A percentile compares a stretch with the other conserved stretches of the same genome.
phyloP scores from a whole-genome alignment of 37 sponge, comb jelly and placozoan species.

The Cliona cf. orientalis region DNA sequence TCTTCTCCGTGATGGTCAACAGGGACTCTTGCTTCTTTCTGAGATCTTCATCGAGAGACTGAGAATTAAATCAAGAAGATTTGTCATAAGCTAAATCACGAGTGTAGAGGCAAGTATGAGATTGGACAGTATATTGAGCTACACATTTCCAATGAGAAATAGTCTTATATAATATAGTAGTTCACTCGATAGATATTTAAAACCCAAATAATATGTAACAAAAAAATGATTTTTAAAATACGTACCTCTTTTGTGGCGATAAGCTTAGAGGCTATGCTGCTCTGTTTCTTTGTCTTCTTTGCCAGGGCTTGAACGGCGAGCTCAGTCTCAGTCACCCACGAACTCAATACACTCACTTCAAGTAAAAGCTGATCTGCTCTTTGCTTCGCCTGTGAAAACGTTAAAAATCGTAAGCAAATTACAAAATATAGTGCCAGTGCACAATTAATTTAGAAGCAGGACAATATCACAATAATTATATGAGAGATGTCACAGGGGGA shows the following conservation, averaged over 20 bases:
- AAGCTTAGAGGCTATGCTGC: slow-evolving; percentile 2
- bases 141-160: not conserved
- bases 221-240: not conserved
- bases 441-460: not conserved
- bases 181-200: not conserved
- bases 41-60: not conserved
- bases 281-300: slow-evolving; percentile 26
- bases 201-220: not conserved
- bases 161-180: not conserved
- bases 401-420: not conserved
- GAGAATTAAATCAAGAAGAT: not conserved
- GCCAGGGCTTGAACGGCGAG: slow-evolving; percentile 34
- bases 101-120: not conserved
- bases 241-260: slow-evolving; percentile 25
- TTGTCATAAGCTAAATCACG: too few species aligned
- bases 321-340: slow-evolving; percentile 35
- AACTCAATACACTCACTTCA: slow-evolving; percentile 37
- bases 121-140: not conserved
- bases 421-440: not conserved
- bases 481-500: too few species aligned
- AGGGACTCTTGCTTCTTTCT: not conserved
- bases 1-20: slow-evolving; percentile 1
- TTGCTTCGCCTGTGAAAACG: not conserved
- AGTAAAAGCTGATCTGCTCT: slow-evolving; percentile 21
- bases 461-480: not conserved